These are phyloP conservation scores for Polymixis flavicincta DNA, from an alignment of 2,888 invertebrate species.

Conservation along the genomic window DNA sequence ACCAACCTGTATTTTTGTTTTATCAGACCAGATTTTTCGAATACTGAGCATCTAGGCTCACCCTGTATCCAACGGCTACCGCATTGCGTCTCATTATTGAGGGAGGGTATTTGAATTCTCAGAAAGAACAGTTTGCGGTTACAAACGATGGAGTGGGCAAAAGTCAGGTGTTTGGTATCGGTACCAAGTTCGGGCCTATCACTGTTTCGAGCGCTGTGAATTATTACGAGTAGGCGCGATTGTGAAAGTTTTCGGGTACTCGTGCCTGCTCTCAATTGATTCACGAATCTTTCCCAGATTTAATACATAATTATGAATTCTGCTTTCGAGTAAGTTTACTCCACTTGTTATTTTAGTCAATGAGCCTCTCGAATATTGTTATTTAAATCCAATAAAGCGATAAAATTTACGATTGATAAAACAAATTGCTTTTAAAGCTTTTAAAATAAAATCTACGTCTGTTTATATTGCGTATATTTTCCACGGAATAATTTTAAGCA, in stretches of 20 bases:
- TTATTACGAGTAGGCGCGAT: slow-evolving; percentile 39
- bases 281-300: slow-evolving; percentile 18
- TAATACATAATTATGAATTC: slow-evolving; percentile 23
- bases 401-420: background rate
- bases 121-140: slow-evolving; percentile 61
- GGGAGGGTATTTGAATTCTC: slow-evolving; percentile 70
- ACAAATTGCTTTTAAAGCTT: slow-evolving; percentile 9
- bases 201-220: slow-evolving; percentile 48
- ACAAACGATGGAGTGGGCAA: slow-evolving; percentile 59
- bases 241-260: slow-evolving; percentile 42
- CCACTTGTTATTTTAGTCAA: slow-evolving; percentile 14
- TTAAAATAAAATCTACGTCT: background rate
- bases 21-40: slow-evolving; percentile 42
- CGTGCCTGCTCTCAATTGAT: slow-evolving; percentile 29
- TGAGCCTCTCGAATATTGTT: background rate
- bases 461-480: slow-evolving; percentile 5
- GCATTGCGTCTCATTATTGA: slow-evolving; percentile 78
- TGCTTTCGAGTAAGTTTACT: background rate
- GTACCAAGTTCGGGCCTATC: slow-evolving; percentile 60
- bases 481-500: background rate
- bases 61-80: slow-evolving; percentile 66
- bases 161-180: slow-evolving; percentile 67
- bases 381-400: background rate
- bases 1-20: slow-evolving; percentile 40
- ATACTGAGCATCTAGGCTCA: slow-evolving; percentile 33